Conservation (phyloP, 2,888 invertebrate species). For the Xestobium rufovillosum region DNA sequence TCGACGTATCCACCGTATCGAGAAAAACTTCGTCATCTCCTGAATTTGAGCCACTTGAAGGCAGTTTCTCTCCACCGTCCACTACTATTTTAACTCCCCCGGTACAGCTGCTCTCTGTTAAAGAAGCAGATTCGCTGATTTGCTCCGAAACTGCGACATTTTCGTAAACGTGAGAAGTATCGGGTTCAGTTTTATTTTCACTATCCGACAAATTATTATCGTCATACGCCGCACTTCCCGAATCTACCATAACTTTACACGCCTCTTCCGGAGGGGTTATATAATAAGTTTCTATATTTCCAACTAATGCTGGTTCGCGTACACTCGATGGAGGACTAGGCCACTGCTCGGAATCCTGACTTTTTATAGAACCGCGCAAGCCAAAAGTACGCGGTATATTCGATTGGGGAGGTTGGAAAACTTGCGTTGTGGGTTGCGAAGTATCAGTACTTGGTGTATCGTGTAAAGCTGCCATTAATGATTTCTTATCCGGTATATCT, state of each 20-base stretch:
- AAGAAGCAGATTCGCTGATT: conserved; percentile 38
- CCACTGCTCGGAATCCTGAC: conserved; percentile 71
- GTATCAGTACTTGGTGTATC: conserved; percentile 42
- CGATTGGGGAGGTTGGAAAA: conserved; percentile 37
- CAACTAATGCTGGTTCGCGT: conserved; percentile 63
- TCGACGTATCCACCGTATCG: conserved; percentile 32
- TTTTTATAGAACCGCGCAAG: conserved; percentile 38
- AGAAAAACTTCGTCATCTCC: conserved; percentile 48
- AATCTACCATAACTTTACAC: conserved; percentile 68
- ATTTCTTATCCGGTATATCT: conserved; percentile 51
- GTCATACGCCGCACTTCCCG: conserved; percentile 43
- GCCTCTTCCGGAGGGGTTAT: conserved; percentile 73
- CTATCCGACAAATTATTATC: conserved; percentile 55
- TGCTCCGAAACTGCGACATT: conserved; percentile 36
- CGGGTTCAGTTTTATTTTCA: conserved; percentile 56
- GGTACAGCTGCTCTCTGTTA: conserved; percentile 39
- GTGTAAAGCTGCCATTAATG: conserved; percentile 37
- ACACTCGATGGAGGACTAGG: conserved; percentile 70
- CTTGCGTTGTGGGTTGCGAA: conserved; percentile 40
- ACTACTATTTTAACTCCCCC: conserved; percentile 41
- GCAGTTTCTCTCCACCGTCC: conserved; percentile 32
- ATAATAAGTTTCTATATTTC: conserved; percentile 73
- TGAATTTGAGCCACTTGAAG: conserved; percentile 37
- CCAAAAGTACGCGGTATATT: conserved; percentile 42
- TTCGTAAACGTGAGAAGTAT: conserved; percentile 39